Evolutionary conservation across 30 jellyfish, hydroid and myxozoan genomes (phyloP), one percentile per base, ranked within the genome.

Genomic region (Mastigias papua): DNA sequence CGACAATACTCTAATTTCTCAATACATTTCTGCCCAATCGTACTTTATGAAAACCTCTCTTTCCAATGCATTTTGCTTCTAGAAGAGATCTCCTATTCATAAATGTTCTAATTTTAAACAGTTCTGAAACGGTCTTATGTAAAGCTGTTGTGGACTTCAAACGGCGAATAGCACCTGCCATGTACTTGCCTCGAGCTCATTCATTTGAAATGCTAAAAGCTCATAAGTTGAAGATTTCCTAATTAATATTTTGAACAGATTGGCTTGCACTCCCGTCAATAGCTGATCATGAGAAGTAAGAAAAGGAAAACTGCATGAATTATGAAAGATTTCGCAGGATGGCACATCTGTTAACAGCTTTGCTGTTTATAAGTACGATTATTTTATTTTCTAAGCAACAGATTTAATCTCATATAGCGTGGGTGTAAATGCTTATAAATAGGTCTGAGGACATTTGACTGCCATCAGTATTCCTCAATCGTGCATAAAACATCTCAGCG

Each of bases 341-440:
- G 33, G 82, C 85, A 85, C 94, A 85, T 73, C 94, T 85, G 94
- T 80, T 72, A 46, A 22, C 94, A 85, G 94, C 94, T 85, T 85
- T 85, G 83, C 77, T 26, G 51, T 31, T 58, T 29, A 69, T 83
- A 75, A 48, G 73, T 30, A 60, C 31, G 86, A 66, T 85, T 48
- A 77, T 46, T 8, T 74, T 71, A 69, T 73, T 74, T 73, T 57
- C 60, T 33, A 29, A 60, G 78, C 77, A 42, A 61, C 29, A 73
- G 76, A 69, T 73, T 42, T 85, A 72, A 85, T 85, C 94, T 50
- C n/a, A 25, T 68, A 34, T 16, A 57, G 89, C 85, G 94, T 73
- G 94, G 94, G 94, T 63, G 94, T 74, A 34, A 72, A 62, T 85
- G 37, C 51, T 6, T 28, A 49, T 70, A 72, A 54, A 72, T 85